Conservation (phyloP, 2,888 invertebrate genomes). For the Ennomos quercinarius region DNA sequence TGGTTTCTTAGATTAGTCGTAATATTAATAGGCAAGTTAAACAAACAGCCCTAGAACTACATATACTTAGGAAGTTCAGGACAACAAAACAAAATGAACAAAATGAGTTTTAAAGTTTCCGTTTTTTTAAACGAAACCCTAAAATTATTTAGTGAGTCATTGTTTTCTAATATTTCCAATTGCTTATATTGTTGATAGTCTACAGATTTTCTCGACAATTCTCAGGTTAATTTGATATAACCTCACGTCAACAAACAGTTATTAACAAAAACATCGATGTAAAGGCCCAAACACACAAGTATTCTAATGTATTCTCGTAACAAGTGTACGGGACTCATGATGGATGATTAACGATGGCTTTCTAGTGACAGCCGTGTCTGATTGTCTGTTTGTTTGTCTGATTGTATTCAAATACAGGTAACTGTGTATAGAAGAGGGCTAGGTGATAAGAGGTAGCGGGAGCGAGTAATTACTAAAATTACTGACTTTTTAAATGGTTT, state of each 20-base stretch:
- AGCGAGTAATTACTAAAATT: neutral
- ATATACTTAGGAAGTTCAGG: too few relatives aligned
- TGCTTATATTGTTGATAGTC: conserved; percentile 22
- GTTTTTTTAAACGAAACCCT: too few relatives aligned
- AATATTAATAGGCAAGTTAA: too few relatives aligned
- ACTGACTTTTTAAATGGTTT: neutral
- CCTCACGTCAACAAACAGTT: conserved; percentile 34
- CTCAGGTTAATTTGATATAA: conserved; percentile 38
- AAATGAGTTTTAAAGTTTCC: too few relatives aligned
- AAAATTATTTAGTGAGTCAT: neutral
- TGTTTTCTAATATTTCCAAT: conserved; percentile 12
- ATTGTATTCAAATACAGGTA: conserved; percentile 57
- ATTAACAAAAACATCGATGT: conserved; percentile 28
- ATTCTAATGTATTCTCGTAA: conserved; percentile 17
- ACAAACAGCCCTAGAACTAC: too few relatives aligned
- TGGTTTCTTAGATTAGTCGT: too few relatives aligned
- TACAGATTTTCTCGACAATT: conserved; percentile 10
- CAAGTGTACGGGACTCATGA: conserved; percentile 43
- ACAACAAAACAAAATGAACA: too few relatives aligned
- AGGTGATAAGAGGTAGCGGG: conserved; percentile 18
- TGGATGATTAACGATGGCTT: conserved; percentile 68
- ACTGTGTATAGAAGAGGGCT: conserved; percentile 39
- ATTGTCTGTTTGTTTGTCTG: conserved; percentile 64
- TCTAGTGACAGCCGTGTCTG: conserved; percentile 61
- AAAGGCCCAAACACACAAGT: conserved; percentile 9